Evolutionary conservation across 92 coral and sea anemone genomes (phyloP), one percentile per base, ranked within the genome.

Genomic region (Zoanthus sociatus): DNA sequence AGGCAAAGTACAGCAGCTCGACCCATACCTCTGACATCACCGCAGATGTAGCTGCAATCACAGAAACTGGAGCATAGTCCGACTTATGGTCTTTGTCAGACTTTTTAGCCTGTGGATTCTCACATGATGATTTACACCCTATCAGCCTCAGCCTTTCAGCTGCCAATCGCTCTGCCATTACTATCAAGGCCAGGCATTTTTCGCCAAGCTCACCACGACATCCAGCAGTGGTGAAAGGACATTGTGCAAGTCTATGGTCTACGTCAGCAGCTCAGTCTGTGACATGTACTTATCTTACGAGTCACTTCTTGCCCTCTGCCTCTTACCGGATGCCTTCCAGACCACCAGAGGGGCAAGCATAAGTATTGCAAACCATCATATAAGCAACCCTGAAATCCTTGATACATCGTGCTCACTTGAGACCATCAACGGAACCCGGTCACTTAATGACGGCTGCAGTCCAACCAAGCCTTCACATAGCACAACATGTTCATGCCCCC

Each of bases 151-250:
- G 75, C 45, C 83, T 86, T 10, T 74, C 83, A 10, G 89, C 89
- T 54, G 76, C 83, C 55, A 75, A 86, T 48, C 89, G 77, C 66
- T 86, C 89, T 4, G 77, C 89, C 70, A 86, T 76, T 3, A 11
- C 64, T 0, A 86, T 86, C 21, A 77, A 42, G 18, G 84, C 26
- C 26, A 84, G 4, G 89, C 89, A 17, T 86, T 86, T 77, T 86
- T 86, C 31, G 89, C 89, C 14, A 9, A 63, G 58, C 20, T 86
- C 76, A 60, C 89, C 4, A 48, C 84, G 18, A 8, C 15, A 0
- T 33, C 76, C 18, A 72, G 16, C 16, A 61, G 17, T 1, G 84
- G 88, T 5, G 55, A 58, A 16, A 47, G 26, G 9, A 7, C 76
- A 5, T 50, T 76, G 3, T 86, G 89, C 67, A 76, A 66, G 56